phyloP scores from a whole-genome alignment of 2,888 invertebrate genomes.

The Thecocarcelia acutangulata region DNA sequence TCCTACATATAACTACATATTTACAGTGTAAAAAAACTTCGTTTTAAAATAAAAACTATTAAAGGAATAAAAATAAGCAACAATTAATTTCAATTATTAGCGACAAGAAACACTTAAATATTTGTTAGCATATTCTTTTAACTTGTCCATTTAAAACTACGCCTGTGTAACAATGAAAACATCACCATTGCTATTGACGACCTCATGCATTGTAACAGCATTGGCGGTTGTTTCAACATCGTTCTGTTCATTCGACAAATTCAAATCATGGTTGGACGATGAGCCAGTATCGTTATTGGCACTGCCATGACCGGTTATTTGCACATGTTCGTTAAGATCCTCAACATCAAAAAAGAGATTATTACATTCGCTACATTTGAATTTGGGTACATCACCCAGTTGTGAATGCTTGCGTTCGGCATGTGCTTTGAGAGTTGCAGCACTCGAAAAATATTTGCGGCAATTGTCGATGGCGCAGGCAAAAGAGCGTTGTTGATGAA shows the following conservation, averaged over 20 bases:
- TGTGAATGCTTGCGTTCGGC: slow-evolving; percentile 79
- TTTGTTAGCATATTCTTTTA: no score
- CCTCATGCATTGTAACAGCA: slow-evolving; percentile 71
- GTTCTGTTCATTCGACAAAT: slow-evolving; percentile 56
- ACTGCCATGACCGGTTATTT: slow-evolving; percentile 78
- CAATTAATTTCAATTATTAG: slow-evolving; percentile 27
- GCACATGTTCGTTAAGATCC: slow-evolving; percentile 82
- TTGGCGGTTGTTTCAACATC: slow-evolving; percentile 33
- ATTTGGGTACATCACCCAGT: slow-evolving; percentile 76
- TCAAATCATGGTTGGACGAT: slow-evolving; percentile 40
- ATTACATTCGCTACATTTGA: slow-evolving; percentile 83
- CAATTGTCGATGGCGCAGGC: slow-evolving; percentile 81
- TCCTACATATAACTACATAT: slow-evolving; percentile 27
- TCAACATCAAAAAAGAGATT: slow-evolving; percentile 84
- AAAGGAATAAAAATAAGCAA: slow-evolving; percentile 39
- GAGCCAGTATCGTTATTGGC: slow-evolving; percentile 26
- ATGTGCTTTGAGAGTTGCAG: slow-evolving; percentile 78
- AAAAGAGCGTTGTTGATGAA: slow-evolving; percentile 83
- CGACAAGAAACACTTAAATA: no score
- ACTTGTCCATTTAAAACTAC: slow-evolving; percentile 70
- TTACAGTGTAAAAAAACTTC: slow-evolving; percentile 29
- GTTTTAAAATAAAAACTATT: slow-evolving; percentile 1
- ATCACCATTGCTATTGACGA: slow-evolving; percentile 76
- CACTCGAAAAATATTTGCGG: slow-evolving; percentile 79
- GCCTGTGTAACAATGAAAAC: slow-evolving; percentile 78